Evolutionary conservation across 64 coral and sea anemone species (phyloP).

Genomic region (Platygyra sinensis): DNA sequence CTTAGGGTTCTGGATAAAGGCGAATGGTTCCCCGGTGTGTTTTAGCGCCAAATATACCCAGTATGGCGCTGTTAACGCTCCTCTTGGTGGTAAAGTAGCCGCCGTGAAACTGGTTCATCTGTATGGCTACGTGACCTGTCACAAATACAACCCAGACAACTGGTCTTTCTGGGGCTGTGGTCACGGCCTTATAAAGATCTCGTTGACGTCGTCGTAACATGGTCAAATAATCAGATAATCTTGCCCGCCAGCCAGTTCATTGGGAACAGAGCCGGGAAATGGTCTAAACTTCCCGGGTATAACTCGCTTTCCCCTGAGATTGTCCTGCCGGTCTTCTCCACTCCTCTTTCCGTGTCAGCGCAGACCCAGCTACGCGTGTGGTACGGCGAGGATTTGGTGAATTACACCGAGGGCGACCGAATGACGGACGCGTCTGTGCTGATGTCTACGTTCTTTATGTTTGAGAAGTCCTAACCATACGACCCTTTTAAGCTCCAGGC

Average conservation of each 20-base stretch:
- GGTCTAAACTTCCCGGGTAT: background rate
- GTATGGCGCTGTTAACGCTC: no score
- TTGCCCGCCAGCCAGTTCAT: background rate
- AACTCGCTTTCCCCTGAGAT: background rate
- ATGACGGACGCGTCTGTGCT: background rate
- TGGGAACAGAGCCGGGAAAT: background rate
- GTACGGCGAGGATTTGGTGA: background rate
- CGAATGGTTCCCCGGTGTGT: no score
- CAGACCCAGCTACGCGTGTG: background rate
- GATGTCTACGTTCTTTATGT: background rate
- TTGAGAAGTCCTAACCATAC: background rate
- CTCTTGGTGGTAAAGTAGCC: no score
- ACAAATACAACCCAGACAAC: background rate
- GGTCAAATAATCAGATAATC: background rate
- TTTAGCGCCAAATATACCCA: no score
- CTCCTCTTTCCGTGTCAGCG: background rate
- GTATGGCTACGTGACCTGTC: background rate
- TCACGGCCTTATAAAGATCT: background rate
- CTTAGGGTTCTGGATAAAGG: no score
- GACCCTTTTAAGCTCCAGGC: background rate
- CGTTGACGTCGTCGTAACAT: background rate
- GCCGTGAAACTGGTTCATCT: constrained; percentile 21
- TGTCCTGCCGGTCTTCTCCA: background rate
- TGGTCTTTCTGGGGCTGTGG: constrained; percentile 10
- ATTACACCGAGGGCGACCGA: background rate